Evolutionary conservation across 2,113 vertebrate species (phyloP).

Genomic region (Scalopus aquaticus): DNA sequence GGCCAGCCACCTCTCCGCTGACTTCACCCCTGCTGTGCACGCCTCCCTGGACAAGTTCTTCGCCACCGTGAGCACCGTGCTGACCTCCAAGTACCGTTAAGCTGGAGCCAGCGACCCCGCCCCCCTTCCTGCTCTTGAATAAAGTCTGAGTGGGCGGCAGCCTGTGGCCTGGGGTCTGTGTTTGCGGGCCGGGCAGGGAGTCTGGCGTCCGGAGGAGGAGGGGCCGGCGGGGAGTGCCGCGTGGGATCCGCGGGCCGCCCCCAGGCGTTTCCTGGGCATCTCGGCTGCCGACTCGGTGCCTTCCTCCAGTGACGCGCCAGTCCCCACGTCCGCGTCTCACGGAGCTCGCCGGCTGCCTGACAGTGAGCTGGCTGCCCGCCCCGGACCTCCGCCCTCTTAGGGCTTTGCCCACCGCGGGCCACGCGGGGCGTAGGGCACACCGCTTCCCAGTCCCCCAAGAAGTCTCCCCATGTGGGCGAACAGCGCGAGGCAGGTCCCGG

Average conservation of each 20-base stretch:
- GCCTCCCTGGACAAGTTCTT: constrained; percentile 90
- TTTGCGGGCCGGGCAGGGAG: too few species aligned
- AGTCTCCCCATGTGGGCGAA: too few species aligned
- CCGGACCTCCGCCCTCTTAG: constrained; percentile 63
- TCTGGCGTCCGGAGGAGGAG: too few species aligned
- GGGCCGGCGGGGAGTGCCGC: too few species aligned
- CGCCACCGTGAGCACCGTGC: constrained; percentile 67
- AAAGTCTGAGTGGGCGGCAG: constrained; percentile 43
- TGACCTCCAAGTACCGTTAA: constrained; percentile 90
- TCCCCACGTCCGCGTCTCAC: too few species aligned
- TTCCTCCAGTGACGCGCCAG: too few species aligned
- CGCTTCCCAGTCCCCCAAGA: too few species aligned
- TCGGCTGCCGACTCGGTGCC: constrained; percentile 85
- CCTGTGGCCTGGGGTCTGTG: neutral
- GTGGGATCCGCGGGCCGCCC: too few species aligned
- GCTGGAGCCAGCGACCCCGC: neutral
- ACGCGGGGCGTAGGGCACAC: too few species aligned
- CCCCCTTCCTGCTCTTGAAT: constrained; percentile 10
- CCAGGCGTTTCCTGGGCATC: too few species aligned
- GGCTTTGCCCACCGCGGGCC: constrained; percentile 80
- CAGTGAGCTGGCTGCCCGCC: constrained; percentile 84
- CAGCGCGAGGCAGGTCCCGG: too few species aligned
- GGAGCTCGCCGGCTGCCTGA: too few species aligned
- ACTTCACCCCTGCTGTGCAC: constrained; percentile 82
- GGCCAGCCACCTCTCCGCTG: constrained; percentile 33